Evolutionary conservation across 2,797 vertebrate species (phyloP).

Genomic region (Sebastes iracundus): DNA sequence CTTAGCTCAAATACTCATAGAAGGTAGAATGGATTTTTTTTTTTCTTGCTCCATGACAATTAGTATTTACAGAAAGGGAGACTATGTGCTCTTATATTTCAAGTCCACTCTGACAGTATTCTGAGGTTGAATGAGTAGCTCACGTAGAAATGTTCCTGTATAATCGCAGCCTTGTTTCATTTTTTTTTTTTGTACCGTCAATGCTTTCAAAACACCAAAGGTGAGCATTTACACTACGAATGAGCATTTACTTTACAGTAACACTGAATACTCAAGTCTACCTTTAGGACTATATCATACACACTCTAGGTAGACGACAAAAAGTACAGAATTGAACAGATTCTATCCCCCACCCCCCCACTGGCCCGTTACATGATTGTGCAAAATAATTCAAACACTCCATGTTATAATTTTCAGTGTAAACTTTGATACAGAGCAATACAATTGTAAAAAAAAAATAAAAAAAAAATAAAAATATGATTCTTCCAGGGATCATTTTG

Average conservation of each 20-base stretch:
- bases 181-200: constrained; percentile 40
- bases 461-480: constrained; percentile 5
- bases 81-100: constrained; percentile 72
- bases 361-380: constrained; percentile 73
- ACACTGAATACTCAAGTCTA: constrained; percentile 80
- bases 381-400: constrained; percentile 77
- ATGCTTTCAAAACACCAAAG: constrained; percentile 59
- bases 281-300: constrained; percentile 76
- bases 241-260: constrained; percentile 79
- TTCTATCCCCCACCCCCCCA: constrained; percentile 47
- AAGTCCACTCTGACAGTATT: constrained; percentile 68
- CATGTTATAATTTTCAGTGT: constrained; percentile 64
- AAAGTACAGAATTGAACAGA: constrained; percentile 71
- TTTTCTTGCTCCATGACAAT: constrained; percentile 75
- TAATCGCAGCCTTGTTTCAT: constrained; percentile 40
- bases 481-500: constrained; percentile 68
- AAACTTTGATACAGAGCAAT: constrained; percentile 66
- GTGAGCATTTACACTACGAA: constrained; percentile 74
- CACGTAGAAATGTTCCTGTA: constrained; percentile 60
- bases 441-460: constrained; percentile 22
- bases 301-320: constrained; percentile 73
- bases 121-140: constrained; percentile 63
- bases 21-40: constrained; percentile 51
- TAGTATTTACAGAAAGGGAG: constrained; percentile 80
- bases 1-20: constrained; percentile 81